phyloP scores from a whole-genome alignment of 37 sponge, comb jelly and placozoan genomes.

The Ephydatia muelleri region DNA sequence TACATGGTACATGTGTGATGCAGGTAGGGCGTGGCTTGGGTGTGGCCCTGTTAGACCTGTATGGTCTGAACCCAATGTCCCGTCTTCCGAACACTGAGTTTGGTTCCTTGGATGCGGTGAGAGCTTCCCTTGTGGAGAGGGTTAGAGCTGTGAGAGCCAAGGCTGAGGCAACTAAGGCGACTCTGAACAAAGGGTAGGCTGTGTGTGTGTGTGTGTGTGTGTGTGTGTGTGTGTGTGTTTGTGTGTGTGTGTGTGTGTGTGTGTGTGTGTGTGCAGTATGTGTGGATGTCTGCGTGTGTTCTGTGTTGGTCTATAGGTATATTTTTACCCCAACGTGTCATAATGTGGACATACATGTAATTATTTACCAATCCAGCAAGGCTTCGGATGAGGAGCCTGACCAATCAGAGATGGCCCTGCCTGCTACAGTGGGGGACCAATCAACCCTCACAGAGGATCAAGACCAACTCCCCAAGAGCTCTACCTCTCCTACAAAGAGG shows the following conservation, averaged over 20 bases:
- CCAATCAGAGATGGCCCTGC: not conserved
- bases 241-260: conserved; percentile 8
- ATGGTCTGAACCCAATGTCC: conserved; percentile 90
- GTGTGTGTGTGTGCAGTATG: conserved; percentile 25
- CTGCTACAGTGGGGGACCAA: no score
- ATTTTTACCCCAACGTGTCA: not conserved
- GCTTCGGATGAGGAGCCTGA: not conserved
- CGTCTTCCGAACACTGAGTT: conserved; percentile 76
- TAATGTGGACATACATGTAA: not conserved
- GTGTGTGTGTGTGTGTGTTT: conserved; percentile 33
- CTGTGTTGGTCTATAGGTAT: not conserved
- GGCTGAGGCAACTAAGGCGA: not conserved
- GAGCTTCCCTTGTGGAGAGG: conserved; percentile 47
- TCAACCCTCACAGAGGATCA: not conserved
- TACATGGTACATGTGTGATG: no score
- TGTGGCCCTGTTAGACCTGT: conserved; percentile 76
- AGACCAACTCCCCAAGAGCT: no score
- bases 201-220: conserved; percentile 11
- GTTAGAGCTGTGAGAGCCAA: conserved; percentile 27
- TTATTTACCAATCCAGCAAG: not conserved
- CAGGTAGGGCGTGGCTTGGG: conserved; percentile 93
- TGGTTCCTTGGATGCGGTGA: conserved; percentile 62
- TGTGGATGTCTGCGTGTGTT: conserved; percentile 18
- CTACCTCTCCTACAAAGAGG: not conserved
- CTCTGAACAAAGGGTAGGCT: not conserved